A percentile compares a stretch with the other conserved stretches of the same genome.
Evolutionary conservation across 1,140 invertebrate species (phyloP).

Genomic region (Watersipora subatra): DNA sequence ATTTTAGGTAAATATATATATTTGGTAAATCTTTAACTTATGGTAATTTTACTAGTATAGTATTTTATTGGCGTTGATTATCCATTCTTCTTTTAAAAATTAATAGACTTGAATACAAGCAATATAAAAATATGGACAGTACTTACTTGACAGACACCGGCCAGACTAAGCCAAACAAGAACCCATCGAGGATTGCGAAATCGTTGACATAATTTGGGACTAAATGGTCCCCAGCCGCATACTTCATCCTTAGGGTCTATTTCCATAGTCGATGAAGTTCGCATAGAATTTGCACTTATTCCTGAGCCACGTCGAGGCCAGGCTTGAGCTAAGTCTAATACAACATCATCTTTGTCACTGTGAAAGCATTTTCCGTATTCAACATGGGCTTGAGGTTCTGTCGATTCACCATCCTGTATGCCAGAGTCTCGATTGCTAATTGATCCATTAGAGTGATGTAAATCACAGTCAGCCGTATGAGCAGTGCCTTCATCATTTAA

Average conservation of each 20-base stretch:
- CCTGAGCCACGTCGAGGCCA: neutral
- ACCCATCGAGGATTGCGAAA: constrained; percentile 23
- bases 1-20: too few species aligned
- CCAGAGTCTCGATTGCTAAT: neutral
- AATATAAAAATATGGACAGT: too few species aligned
- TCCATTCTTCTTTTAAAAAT: too few species aligned
- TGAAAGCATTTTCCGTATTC: neutral
- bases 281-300: neutral
- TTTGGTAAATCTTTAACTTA: too few species aligned
- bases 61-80: too few species aligned
- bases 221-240: constrained; percentile 26
- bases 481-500: too few species aligned
- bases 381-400: neutral
- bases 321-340: neutral
- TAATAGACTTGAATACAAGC: too few species aligned
- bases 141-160: constrained; percentile 55
- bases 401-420: neutral
- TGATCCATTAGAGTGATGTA: too few species aligned
- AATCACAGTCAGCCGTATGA: too few species aligned
- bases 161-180: constrained; percentile 57
- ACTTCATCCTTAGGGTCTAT: constrained; percentile 8
- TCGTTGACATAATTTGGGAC: constrained; percentile 17
- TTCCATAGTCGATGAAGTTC: neutral
- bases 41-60: too few species aligned
- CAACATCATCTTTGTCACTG: neutral